A percentile compares a stretch with the other conserved stretches of the same genome.
These are phyloP conservation scores for Ochotona princeps DNA, from an alignment of 2,113 vertebrate genomes.

Conservation along the genomic window DNA sequence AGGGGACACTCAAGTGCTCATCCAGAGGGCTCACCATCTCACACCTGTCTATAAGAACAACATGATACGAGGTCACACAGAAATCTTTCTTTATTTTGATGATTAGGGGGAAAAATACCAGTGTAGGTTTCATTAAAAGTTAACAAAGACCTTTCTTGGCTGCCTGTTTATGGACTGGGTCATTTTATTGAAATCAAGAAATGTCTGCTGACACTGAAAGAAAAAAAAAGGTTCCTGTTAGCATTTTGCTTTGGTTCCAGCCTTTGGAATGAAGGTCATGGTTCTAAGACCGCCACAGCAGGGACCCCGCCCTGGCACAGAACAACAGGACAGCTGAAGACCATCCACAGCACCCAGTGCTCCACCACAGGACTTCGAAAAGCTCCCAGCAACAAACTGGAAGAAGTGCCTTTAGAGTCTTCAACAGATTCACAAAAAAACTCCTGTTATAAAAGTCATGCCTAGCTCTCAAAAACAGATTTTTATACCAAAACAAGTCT, in stretches of 20 bases:
- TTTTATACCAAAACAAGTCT: too few species aligned
- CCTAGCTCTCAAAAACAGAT: too few species aligned
- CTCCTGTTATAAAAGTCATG: too few species aligned
- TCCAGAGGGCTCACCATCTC: neutral
- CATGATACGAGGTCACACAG: neutral
- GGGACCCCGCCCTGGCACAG: neutral
- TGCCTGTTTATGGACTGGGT: neutral
- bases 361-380: too few species aligned
- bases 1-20: too few species aligned
- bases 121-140: neutral
- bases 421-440: too few species aligned
- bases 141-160: neutral
- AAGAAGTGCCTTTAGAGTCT: too few species aligned
- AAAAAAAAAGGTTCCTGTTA: neutral
- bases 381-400: too few species aligned
- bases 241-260: neutral
- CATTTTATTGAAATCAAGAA: constrained; percentile 37
- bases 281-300: neutral
- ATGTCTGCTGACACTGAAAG: neutral
- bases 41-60: neutral
- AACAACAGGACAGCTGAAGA: neutral
- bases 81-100: constrained; percentile 11
- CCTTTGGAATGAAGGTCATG: neutral
- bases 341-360: too few species aligned
- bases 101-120: neutral